These are phyloP conservation scores for Parazoanthus swiftii DNA, from an alignment of 92 coral and sea anemone genomes.

Conservation along the genomic window DNA sequence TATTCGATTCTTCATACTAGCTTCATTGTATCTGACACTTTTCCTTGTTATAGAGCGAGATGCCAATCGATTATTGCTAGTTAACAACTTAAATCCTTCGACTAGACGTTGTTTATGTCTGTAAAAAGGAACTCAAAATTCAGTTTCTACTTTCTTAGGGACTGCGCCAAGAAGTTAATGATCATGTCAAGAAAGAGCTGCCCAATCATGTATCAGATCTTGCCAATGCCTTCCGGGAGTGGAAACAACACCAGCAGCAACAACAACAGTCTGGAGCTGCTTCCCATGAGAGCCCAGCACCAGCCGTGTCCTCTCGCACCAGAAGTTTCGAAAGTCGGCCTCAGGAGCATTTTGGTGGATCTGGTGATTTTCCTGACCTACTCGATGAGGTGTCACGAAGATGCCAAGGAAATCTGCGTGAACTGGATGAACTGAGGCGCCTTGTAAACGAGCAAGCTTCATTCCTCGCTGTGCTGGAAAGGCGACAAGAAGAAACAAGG, in stretches of 20 bases:
- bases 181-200: constrained; percentile 14
- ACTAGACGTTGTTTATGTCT: background rate
- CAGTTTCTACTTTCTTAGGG: background rate
- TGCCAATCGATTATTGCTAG: background rate
- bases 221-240: constrained; percentile 19
- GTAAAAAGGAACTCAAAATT: background rate
- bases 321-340: background rate
- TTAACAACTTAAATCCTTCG: background rate
- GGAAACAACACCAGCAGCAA: background rate
- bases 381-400: constrained; percentile 7
- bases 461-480: constrained; percentile 47
- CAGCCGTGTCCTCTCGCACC: background rate
- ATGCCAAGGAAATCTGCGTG: constrained; percentile 8
- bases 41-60: background rate
- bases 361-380: background rate
- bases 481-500: constrained; percentile 55
- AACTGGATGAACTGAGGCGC: constrained; percentile 52
- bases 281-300: background rate
- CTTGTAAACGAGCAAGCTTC: background rate
- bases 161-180: constrained; percentile 19
- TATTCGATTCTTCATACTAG: no score
- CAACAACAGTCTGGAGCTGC: background rate
- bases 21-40: no score
- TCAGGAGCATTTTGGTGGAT: background rate
- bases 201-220: constrained; percentile 10